A percentile compares a stretch with the other conserved stretches of the same genome.
Evolutionary conservation across 53 echinoderm and acorn worm genomes (phyloP).

Genomic region (Luidia sarsii): DNA sequence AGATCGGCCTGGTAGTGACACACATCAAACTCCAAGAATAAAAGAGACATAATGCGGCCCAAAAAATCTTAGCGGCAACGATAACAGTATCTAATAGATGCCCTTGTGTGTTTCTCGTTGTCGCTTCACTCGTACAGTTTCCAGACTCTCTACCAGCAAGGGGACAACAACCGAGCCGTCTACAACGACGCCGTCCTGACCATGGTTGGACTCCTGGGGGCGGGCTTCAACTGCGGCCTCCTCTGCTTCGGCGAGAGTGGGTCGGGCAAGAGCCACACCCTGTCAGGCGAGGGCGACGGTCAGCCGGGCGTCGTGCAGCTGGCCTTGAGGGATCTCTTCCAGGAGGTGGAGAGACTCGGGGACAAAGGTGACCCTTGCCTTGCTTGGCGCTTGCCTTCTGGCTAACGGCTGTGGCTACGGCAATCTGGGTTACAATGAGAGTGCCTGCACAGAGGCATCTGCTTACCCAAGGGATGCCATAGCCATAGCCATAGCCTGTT

Average conservation of each 20-base stretch:
- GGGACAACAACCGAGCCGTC: slow-evolving; percentile 61
- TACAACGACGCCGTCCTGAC: slow-evolving; percentile 70
- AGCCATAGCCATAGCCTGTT: too few species aligned
- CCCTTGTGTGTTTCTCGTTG: too few species aligned
- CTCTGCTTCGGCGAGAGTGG: slow-evolving; percentile 79
- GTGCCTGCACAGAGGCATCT: too few species aligned
- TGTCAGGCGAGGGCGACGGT: slow-evolving; percentile 72
- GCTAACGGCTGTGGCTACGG: too few species aligned
- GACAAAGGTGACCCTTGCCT: slow-evolving; percentile 15
- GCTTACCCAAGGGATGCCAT: too few species aligned
- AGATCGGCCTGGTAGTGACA: too few species aligned
- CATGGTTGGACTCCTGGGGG: slow-evolving; percentile 78
- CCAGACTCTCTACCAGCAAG: slow-evolving; percentile 69
- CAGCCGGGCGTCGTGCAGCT: slow-evolving; percentile 79
- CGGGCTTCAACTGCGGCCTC: slow-evolving; percentile 84
- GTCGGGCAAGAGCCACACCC: slow-evolving; percentile 90
- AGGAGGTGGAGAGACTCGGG: slow-evolving; percentile 23
- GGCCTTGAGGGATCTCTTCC: slow-evolving; percentile 73
- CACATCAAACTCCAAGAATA: too few species aligned
- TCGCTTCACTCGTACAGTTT: too few species aligned
- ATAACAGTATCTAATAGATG: too few species aligned
- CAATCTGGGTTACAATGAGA: too few species aligned
- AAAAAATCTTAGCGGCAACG: too few species aligned
- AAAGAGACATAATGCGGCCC: too few species aligned
- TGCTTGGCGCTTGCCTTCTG: background rate